Base-by-base conservation (phyloP, 2,888 invertebrate species). In the Leptura quadrifasciata region DNA sequence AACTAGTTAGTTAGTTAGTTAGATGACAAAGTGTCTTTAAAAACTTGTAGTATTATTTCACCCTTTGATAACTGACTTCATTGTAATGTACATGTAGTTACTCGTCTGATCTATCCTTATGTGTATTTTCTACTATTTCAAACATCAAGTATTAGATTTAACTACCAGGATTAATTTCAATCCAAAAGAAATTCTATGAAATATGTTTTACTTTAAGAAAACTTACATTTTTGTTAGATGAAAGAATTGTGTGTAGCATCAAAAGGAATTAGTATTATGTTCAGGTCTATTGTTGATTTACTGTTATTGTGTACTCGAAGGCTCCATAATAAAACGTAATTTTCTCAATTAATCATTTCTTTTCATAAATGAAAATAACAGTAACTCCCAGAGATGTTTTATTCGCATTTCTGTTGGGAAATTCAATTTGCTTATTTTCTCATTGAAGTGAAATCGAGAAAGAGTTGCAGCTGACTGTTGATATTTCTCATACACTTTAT, bases 211-310 rank as follows among this genome's bases (percentile, higher is more conserved):
- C 39, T 63, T 20, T 39, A 63, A 63, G 39, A 39, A 63, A 63
- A 39, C 63, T 17, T 63, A 17, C 47, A 63, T 63, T 63, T 39
- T 10, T 63, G 35, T 39, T 63, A 63, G 35, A 39, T 39, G 39
- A 39, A 39, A 63, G 63, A 63, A 63, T 63, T 63, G 39, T 63
- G 39, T 63, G 35, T 63, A 47, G 20, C 18, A 55, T 55, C 55
- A 68, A 57, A 68, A 68, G 35, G 24, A 35, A 57, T 57, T 57
- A 57, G 68, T 68, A 68, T 68, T 68, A 54, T 68, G 57, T 68
- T 68, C 55, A 31, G 35, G 35, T 39, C 68, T 27, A 68, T 68
- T 68, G 68, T 68, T 57, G 63, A 39, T 63, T 63, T 63, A 20
- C 39, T 35, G 57, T 65, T 65, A 57, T 68, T 68, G 68, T 68